Evolutionary conservation across 1,140 invertebrate genomes (phyloP).

Genomic region (Drosophila parabipectinata): DNA sequence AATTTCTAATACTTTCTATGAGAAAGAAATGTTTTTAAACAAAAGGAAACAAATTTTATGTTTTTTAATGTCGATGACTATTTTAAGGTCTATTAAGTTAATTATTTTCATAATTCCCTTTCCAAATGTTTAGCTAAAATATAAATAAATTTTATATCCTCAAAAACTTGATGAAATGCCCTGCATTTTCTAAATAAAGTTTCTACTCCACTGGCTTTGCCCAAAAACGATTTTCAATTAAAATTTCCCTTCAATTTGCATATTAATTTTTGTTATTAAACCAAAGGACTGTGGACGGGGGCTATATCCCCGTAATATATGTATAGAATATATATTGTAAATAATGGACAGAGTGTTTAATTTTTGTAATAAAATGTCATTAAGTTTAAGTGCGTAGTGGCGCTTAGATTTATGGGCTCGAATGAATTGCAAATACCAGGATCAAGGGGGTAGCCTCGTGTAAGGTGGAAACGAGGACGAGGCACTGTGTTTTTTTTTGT

Average conservation of each 20-base stretch:
- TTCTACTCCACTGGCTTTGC: neutral
- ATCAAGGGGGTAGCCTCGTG: neutral
- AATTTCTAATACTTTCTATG: no score
- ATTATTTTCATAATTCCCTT: no score
- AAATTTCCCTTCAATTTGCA: constrained; percentile 65
- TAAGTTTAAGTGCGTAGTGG: constrained; percentile 58
- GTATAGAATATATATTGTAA: constrained; percentile 1
- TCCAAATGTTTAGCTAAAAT: no score
- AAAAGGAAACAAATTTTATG: no score
- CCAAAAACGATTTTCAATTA: constrained; percentile 48
- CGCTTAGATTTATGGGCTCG: constrained; percentile 64
- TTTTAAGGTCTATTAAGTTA: no score
- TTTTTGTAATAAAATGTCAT: constrained; percentile 76
- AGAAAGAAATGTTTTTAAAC: no score
- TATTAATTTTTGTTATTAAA: constrained; percentile 68
- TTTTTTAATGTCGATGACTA: no score
- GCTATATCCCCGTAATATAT: neutral
- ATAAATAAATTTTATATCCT: neutral
- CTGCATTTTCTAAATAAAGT: neutral
- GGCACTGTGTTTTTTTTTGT: neutral
- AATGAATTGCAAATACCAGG: constrained; percentile 36
- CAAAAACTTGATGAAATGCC: neutral
- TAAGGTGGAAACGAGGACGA: neutral
- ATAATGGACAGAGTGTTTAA: constrained; percentile 19
- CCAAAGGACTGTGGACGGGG: constrained; percentile 3